Base-by-base conservation (phyloP, 1,140 invertebrate genomes). In the Eueides isabella region DNA sequence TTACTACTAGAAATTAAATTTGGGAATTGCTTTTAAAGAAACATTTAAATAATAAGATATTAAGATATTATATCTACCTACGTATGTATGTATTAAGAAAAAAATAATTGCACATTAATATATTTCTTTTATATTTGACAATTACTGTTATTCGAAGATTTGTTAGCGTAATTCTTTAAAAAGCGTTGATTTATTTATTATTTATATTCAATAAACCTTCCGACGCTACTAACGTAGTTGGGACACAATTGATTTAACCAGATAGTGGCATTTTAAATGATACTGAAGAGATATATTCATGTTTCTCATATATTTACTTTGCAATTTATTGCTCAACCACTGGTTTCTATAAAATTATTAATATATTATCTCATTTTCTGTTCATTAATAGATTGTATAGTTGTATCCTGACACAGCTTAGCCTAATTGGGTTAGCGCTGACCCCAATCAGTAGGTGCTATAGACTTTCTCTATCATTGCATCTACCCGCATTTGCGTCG, bases 401-500 rank as follows among this genome's bases (percentile, higher is more conserved):
- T 4, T 12, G 1, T 26, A 55, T 55, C 48, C 48, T 55, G 48
- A 26, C 26, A 12, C 48, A 55, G 23, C 9, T 26, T n/a, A 55
- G 23, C 48, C n/a, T 55, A 26, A 55, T 55, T 26, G 26, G 48
- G 48, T 70, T 70, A 70, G 26, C 31, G 55, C 23, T 61, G 67
- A 70, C 67, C 67, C 61, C 67, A 70, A 70, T 62, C 30, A 70
- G 26, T 29, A 70, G 48, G 19, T 12, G 48, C 23, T 14, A 63
- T 44, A 63, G 31, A 28, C 35, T 67, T 67, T 38, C 67, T 28
- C 62, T 48, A 70, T 72, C 69, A 44, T 33, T 41, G 19, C 70
- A 72, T 64, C 61, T 64, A 64, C 41, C 70, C 67, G 61, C 74
- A 72, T 72, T 63, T 63, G 67, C 70, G 77, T 75, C 67, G 72